Evolutionary conservation across 1,140 invertebrate species (phyloP).

Genomic region (Eueides isabella): DNA sequence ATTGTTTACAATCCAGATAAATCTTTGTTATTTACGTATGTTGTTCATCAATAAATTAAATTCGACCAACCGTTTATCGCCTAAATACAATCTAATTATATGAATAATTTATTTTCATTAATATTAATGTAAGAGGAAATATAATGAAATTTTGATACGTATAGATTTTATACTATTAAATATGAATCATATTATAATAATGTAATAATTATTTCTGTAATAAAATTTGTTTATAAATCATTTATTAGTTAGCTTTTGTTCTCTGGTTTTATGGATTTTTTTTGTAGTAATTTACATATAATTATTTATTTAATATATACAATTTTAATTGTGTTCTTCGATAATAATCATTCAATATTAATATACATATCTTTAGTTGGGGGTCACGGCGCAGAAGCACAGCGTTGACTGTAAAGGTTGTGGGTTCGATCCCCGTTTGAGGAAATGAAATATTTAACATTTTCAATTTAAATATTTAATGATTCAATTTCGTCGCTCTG

Average conservation of each 20-base stretch:
- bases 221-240: slow-evolving; percentile 20
- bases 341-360: too few relatives aligned
- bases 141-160: slow-evolving; percentile 47
- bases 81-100: slow-evolving; percentile 36
- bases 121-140: slow-evolving; percentile 31
- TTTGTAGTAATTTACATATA: slow-evolving; percentile 7
- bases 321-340: too few relatives aligned
- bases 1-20: slow-evolving; percentile 6
- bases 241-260: slow-evolving; percentile 12
- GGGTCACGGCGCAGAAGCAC: too few relatives aligned
- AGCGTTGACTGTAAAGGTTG: too few relatives aligned
- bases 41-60: slow-evolving; percentile 29
- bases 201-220: slow-evolving; percentile 15
- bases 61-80: slow-evolving; percentile 19
- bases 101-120: slow-evolving; percentile 37
- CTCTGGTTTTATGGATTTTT: neutral
- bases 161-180: slow-evolving; percentile 28
- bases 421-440: too few relatives aligned
- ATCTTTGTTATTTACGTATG: slow-evolving; percentile 5
- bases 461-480: too few relatives aligned
- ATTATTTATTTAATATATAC: neutral
- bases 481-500: too few relatives aligned
- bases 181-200: slow-evolving; percentile 24
- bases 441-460: too few relatives aligned
- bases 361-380: too few relatives aligned